phyloP scores from a whole-genome alignment of 2,113 vertebrate species.

The Centropus bengalensis region DNA sequence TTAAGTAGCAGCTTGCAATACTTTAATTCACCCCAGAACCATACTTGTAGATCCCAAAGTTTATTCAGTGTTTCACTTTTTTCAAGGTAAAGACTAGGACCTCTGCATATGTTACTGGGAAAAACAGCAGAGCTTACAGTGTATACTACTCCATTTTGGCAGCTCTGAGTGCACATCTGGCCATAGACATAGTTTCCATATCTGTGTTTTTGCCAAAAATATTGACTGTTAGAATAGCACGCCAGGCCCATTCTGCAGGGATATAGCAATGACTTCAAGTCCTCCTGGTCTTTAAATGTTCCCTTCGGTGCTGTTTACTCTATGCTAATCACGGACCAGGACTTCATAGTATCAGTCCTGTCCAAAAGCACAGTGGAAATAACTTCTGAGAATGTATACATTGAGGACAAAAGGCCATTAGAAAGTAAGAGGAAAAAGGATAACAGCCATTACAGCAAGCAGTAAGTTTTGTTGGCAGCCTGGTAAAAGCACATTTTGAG shows the following conservation, averaged over 20 bases:
- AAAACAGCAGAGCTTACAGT: background rate
- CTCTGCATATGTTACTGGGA: background rate
- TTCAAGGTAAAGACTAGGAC: constrained; percentile 6
- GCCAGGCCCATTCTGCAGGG: constrained; percentile 22
- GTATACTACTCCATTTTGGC: background rate
- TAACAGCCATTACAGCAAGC: background rate
- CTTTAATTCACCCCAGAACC: background rate
- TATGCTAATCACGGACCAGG: background rate
- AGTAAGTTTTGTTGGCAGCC: background rate
- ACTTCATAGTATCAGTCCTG: background rate
- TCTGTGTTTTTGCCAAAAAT: constrained; percentile 38
- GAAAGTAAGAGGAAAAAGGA: background rate
- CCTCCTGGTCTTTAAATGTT: constrained; percentile 5
- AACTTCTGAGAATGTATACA: background rate
- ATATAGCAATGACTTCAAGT: background rate
- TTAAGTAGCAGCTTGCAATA: background rate
- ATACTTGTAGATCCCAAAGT: background rate
- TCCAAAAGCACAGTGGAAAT: background rate
- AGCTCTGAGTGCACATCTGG: constrained; percentile 46
- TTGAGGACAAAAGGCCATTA: background rate
- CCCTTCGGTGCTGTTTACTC: background rate
- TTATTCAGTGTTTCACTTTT: constrained; percentile 24
- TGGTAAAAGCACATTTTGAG: background rate
- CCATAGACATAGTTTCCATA: constrained; percentile 25
- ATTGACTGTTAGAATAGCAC: background rate